phyloP scores from a whole-genome alignment of 2,797 vertebrate species.

The Arrhamphus sclerolepis region DNA sequence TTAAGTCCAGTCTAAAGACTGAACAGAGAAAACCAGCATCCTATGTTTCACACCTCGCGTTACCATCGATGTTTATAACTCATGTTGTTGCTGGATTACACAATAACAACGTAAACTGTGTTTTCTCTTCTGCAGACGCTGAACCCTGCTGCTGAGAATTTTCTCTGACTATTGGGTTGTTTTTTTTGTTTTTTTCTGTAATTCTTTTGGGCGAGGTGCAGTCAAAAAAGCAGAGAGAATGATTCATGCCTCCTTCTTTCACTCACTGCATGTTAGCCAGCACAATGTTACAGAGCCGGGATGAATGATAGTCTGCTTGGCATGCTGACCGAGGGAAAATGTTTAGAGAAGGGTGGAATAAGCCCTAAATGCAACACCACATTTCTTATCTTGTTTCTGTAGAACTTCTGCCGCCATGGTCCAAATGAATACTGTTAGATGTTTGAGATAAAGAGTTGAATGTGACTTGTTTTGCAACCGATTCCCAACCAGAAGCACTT shows the following conservation, averaged over 20 bases:
- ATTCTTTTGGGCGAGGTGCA: slow-evolving; percentile 11
- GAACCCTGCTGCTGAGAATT: neutral
- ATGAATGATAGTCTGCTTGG: slow-evolving; percentile 56
- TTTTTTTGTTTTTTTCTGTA: slow-evolving; percentile 8
- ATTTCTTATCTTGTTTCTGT: slow-evolving; percentile 68
- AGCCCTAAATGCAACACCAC: slow-evolving; percentile 38
- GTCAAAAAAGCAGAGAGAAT: slow-evolving; percentile 7
- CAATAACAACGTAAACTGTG: neutral
- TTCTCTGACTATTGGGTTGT: neutral
- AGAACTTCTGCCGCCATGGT: slow-evolving; percentile 28
- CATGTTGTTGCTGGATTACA: neutral
- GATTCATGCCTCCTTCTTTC: slow-evolving; percentile 30
- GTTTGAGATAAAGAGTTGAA: slow-evolving; percentile 20
- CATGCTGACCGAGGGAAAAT: slow-evolving; percentile 54
- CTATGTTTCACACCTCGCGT: neutral
- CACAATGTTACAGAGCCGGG: slow-evolving; percentile 35
- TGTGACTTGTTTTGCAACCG: slow-evolving; percentile 5
- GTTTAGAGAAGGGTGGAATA: slow-evolving; percentile 62
- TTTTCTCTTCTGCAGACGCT: neutral
- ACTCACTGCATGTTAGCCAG: slow-evolving; percentile 14
- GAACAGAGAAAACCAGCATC: neutral
- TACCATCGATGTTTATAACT: slow-evolving; percentile 1
- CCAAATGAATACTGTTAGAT: slow-evolving; percentile 26
- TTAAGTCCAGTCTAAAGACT: slow-evolving; percentile 1
- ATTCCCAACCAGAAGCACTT: neutral